These are phyloP conservation scores for Argyresthia albistria DNA, from an alignment of 2,888 invertebrate species.

Conservation along the genomic window DNA sequence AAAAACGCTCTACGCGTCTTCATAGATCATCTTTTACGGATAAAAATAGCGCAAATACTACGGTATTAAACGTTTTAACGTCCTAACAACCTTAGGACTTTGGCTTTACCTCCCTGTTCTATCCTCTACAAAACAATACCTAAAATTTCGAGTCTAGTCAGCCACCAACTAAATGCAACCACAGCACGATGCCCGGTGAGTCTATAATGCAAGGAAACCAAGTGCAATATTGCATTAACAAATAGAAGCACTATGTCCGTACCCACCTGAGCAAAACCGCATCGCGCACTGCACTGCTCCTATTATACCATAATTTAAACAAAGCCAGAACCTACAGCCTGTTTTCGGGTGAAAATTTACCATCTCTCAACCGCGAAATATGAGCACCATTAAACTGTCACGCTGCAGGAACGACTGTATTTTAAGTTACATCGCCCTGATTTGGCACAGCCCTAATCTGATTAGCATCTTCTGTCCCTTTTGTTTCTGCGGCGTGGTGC, in stretches of 20 bases:
- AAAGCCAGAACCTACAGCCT: constrained; percentile 2
- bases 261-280: constrained; percentile 16
- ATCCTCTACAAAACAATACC: too few relatives aligned
- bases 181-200: background rate
- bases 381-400: constrained; percentile 26
- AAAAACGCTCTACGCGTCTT: too few relatives aligned
- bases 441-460: background rate
- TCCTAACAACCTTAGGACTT: too few relatives aligned
- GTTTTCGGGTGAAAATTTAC: constrained; percentile 29
- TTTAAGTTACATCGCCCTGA: constrained; percentile 2
- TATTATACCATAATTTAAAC: background rate
- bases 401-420: constrained; percentile 8
- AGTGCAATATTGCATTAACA: background rate
- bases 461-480: background rate
- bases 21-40: too few relatives aligned
- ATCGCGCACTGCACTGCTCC: constrained; percentile 30
- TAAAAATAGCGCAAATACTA: too few relatives aligned
- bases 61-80: too few relatives aligned
- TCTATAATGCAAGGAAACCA: background rate
- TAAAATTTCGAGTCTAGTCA: too few relatives aligned
- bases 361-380: constrained; percentile 37
- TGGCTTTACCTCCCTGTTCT: too few relatives aligned
- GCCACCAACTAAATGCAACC: too few relatives aligned
- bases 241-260: background rate
- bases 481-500: background rate